Evolutionary conservation across 1,140 invertebrate species (phyloP).

Genomic region (Coelopa frigida): DNA sequence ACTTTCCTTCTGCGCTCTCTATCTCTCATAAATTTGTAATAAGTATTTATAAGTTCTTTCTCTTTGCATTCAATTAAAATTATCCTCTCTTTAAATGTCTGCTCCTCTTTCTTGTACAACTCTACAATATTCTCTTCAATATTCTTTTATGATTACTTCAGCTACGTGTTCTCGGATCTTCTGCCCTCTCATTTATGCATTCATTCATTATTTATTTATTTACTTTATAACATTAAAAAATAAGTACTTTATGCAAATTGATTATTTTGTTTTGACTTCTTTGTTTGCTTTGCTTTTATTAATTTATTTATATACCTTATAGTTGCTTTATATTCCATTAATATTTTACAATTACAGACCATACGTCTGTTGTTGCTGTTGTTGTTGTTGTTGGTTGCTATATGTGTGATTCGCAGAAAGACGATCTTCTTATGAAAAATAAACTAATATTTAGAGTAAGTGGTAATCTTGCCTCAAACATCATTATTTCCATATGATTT

Average conservation of each 20-base stretch:
- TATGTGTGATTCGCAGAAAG: constrained; percentile 1
- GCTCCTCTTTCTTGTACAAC: constrained; percentile 8
- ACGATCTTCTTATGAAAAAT: too few relatives aligned
- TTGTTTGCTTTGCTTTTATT: neutral
- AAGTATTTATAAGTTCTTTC: neutral
- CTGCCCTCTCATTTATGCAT: neutral
- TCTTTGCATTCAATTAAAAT: neutral
- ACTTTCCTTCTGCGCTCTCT: neutral
- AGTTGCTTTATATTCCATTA: neutral
- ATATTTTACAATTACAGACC: neutral
- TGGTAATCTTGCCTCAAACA: too few relatives aligned
- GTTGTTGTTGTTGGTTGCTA: neutral
- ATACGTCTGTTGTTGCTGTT: neutral
- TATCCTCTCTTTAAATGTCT: too few relatives aligned
- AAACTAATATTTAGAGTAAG: too few relatives aligned
- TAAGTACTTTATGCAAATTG: neutral
- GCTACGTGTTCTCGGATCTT: too few relatives aligned
- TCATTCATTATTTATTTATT: neutral
- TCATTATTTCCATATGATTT: too few relatives aligned
- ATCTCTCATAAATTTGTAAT: neutral
- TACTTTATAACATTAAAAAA: constrained; percentile 7
- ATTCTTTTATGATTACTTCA: constrained; percentile 1
- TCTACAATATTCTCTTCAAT: constrained; percentile 3
- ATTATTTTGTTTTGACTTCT: neutral
- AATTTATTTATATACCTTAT: neutral